Conservation (phyloP, 2,888 invertebrate genomes). For the Hydropsyche betteni region DNA sequence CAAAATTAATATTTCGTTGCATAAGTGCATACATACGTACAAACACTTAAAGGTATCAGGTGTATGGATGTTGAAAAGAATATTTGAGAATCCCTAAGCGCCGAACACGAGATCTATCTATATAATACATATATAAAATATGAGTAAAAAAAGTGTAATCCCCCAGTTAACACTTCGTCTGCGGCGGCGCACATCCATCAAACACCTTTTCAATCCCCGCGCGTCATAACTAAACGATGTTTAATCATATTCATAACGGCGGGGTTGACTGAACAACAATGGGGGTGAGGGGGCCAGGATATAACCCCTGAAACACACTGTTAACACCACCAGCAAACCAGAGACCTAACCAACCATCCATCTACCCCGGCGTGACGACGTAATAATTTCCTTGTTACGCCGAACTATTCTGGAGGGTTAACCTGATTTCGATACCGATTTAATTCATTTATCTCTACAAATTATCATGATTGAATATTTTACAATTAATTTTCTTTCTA, state of each 20-base stretch:
- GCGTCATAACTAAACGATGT: constrained; percentile 47
- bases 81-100: constrained; percentile 2
- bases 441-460: no score
- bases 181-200: constrained; percentile 31
- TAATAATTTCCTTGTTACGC: constrained; percentile 43
- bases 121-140: no score
- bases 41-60: neutral
- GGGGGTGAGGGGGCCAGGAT: neutral
- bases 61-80: neutral
- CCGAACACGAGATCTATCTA: neutral
- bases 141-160: constrained; percentile 5
- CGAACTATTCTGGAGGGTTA: no score
- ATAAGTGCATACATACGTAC: neutral
- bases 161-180: constrained; percentile 17
- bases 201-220: constrained; percentile 36
- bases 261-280: constrained; percentile 39
- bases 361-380: constrained; percentile 39
- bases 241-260: constrained; percentile 48
- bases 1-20: no score
- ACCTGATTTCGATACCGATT: no score
- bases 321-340: constrained; percentile 35
- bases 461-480: no score
- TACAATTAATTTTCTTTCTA: no score
- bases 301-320: no score
- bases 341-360: neutral